These are phyloP conservation scores for Drosophila parvula DNA, from an alignment of 1,140 invertebrate genomes.

Conservation along the genomic window DNA sequence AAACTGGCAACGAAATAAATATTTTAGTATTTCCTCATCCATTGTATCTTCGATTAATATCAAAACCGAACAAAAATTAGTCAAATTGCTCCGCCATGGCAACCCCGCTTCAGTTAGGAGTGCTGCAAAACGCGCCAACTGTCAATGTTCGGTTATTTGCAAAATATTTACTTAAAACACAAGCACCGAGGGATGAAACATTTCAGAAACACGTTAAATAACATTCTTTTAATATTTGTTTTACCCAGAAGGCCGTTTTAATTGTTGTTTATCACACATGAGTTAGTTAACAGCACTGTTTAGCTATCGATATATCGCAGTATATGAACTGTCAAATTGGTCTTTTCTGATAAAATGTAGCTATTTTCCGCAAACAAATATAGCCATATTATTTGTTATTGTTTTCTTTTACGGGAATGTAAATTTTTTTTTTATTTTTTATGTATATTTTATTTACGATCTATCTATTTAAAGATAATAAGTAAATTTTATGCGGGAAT, in stretches of 20 bases:
- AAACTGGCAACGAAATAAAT: neutral
- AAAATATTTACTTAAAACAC: neutral
- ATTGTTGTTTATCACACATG: too few species aligned
- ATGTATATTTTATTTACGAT: too few species aligned
- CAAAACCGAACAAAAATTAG: neutral
- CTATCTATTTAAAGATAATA: too few species aligned
- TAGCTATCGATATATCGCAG: neutral
- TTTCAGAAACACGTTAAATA: neutral
- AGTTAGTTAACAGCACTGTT: neutral
- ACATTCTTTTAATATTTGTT: neutral
- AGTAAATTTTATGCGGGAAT: too few species aligned
- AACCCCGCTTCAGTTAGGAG: neutral
- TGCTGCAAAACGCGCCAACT: conserved; percentile 19
- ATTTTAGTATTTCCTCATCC: neutral
- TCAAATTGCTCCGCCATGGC: neutral
- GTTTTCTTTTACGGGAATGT: too few species aligned
- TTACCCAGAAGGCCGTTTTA: neutral
- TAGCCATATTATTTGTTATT: too few species aligned
- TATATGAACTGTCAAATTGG: neutral
- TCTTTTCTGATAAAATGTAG: neutral
- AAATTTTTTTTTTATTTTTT: too few species aligned
- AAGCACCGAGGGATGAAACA: accelerated
- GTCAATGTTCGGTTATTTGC: conserved; percentile 17
- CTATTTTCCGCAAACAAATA: neutral
- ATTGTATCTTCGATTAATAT: neutral